Percentiles rank a stretch among this genome's conserved stretches.
phyloP scores from a whole-genome alignment of 2,113 vertebrate genomes.

The Excalfactoria chinensis region DNA sequence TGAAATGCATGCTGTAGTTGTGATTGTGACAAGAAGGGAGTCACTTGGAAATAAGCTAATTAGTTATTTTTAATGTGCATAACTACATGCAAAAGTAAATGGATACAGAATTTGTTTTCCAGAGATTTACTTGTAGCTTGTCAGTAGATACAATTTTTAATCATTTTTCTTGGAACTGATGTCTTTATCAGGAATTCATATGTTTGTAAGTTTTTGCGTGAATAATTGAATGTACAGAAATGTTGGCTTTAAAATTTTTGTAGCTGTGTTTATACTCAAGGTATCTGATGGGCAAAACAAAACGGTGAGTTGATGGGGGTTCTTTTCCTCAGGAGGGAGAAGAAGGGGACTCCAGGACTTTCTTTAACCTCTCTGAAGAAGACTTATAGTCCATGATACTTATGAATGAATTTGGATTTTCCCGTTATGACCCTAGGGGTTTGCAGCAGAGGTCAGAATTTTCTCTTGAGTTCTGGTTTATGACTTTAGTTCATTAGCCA shows the following conservation, averaged over 20 bases:
- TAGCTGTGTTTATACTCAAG: neutral
- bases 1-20: neutral
- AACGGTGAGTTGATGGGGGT: neutral
- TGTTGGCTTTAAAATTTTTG: neutral
- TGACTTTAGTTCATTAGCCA: neutral
- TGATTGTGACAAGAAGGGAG: neutral
- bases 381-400: neutral
- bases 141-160: neutral
- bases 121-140: neutral
- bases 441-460: neutral
- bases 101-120: neutral
- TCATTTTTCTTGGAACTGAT: neutral
- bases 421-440: neutral
- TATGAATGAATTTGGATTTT: neutral
- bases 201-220: neutral
- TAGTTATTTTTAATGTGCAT: neutral
- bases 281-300: neutral
- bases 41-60: neutral
- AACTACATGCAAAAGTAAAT: neutral
- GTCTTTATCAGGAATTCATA: neutral
- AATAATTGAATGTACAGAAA: neutral
- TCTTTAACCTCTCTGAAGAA: accelerated
- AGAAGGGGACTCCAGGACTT: too few species aligned
- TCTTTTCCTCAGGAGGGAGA: neutral
- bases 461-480: neutral